Percentiles rank a stretch among this genome's conserved stretches.
phyloP scores from a whole-genome alignment of 2,797 vertebrate genomes.

The Gobionotothen gibberifrons region DNA sequence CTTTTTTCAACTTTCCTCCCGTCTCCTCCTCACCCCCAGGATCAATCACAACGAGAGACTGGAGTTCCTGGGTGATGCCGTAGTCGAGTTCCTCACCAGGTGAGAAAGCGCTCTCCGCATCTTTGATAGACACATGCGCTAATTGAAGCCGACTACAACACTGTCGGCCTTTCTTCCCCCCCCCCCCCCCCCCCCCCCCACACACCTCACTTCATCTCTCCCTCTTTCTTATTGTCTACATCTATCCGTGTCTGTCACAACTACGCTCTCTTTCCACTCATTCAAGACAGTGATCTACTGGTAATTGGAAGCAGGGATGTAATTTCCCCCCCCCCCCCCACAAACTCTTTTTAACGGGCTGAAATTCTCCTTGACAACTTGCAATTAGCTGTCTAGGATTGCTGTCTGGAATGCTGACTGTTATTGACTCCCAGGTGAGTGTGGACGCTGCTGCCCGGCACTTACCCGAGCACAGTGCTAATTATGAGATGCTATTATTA shows the following conservation, averaged over 20 bases:
- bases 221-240: constrained; percentile 39
- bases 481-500: constrained; percentile 77
- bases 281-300: constrained; percentile 69
- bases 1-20: constrained; percentile 17
- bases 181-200: too few species aligned
- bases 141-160: constrained; percentile 66
- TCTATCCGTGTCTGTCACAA: constrained; percentile 54
- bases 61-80: constrained; percentile 98
- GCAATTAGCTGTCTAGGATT: constrained; percentile 78
- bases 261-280: constrained; percentile 31
- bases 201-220: constrained; percentile 28
- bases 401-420: constrained; percentile 64
- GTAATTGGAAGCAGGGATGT: constrained; percentile 75
- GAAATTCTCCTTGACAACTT: constrained; percentile 80
- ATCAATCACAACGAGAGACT: constrained; percentile 98
- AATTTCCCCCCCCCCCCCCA: constrained; percentile 19
- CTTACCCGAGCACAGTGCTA: constrained; percentile 66
- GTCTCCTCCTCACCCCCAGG: constrained; percentile 74
- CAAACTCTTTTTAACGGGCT: constrained; percentile 42
- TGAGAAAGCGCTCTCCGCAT: constrained; percentile 69
- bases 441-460: constrained; percentile 49
- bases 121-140: constrained; percentile 60
- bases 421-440: constrained; percentile 77
- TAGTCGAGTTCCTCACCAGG: constrained; percentile 99
- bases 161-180: constrained; percentile 28